Conservation (phyloP, 2,888 invertebrate genomes). For the Ferrisia virgata region DNA sequence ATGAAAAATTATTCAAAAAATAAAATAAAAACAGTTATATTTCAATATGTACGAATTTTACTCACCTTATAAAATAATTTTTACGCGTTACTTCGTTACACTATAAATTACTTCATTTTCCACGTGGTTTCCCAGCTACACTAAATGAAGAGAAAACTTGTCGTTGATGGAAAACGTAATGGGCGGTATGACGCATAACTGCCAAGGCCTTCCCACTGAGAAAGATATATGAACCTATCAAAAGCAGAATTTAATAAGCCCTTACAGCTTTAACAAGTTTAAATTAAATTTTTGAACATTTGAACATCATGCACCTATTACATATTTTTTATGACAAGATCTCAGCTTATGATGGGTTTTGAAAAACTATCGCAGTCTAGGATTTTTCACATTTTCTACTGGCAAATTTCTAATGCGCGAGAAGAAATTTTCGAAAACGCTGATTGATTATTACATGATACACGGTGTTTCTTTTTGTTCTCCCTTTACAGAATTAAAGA, state of each 20-base stretch:
- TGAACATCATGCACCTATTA: neutral
- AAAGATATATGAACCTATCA: slow-evolving; percentile 13
- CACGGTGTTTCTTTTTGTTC: too few relatives aligned
- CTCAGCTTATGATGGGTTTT: neutral
- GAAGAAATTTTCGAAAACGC: too few relatives aligned
- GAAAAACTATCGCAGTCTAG: neutral
- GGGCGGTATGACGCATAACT: slow-evolving; percentile 2
- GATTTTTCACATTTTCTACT: too few relatives aligned
- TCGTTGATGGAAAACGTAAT: neutral
- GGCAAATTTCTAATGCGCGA: too few relatives aligned
- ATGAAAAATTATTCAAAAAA: neutral
- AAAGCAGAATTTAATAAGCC: neutral
- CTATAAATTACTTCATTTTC: slow-evolving; percentile 3
- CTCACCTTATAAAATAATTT: neutral
- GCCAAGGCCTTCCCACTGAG: slow-evolving; percentile 15
- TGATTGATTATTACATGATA: too few relatives aligned
- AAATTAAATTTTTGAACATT: neutral
- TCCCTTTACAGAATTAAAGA: too few relatives aligned
- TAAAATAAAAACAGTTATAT: neutral
- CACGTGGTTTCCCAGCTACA: slow-evolving; percentile 17
- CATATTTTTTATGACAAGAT: neutral
- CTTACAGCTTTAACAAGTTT: neutral
- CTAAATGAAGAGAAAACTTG: slow-evolving; percentile 24
- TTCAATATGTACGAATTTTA: neutral
- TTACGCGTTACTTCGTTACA: neutral